Evolutionary conservation across 1,140 invertebrate species (phyloP), one percentile per base, ranked within the genome.

Genomic region (Glomeris maerens): DNA sequence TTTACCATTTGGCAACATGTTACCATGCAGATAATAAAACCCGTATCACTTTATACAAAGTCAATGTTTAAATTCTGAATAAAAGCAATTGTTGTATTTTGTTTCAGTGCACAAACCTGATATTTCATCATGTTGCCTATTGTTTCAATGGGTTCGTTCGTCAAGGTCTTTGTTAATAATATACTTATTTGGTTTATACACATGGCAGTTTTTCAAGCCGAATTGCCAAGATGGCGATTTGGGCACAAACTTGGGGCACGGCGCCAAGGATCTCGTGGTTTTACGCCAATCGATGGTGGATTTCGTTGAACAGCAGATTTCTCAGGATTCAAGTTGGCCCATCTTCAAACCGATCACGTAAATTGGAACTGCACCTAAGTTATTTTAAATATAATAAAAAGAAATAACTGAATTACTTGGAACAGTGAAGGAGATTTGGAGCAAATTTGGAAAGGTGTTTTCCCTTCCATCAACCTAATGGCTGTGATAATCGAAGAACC

Each of bases 171-270:
- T n/a, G n/a, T n/a, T n/a, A n/a, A n/a, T n/a, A n/a, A n/a, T n/a
- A n/a, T 21, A 17, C 17, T 46, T 22, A 46, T 46, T n/a, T n/a
- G 4, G 26, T 46, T 25, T 46, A 46, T 46, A 23, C 17, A 21
- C 26, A 23, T 21, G 20, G 25, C n/a, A 46, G 17, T 38, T 46
- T 39, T 46, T 3, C 45, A 39, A 46, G 45, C 25, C 5, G 17
- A 3, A 26, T 46, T 46, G 20, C 20, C 5, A n/a, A 17, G 4
- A 10, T 46, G 4, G 21, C 26, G 25, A 46, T 21, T 46, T 36
- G 10, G 31, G 31, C 20, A 13, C 31, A 13, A 13, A 10, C 31
- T 13, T 36, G 20, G 13, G 13, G 20, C 10, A 36, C 31, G 31
- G 31, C 20, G 20, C 10, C 31, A 20, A 10, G 20, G 31, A 36